Conservation (phyloP, 2,888 invertebrate genomes). For the Epinotia demarniana region DNA sequence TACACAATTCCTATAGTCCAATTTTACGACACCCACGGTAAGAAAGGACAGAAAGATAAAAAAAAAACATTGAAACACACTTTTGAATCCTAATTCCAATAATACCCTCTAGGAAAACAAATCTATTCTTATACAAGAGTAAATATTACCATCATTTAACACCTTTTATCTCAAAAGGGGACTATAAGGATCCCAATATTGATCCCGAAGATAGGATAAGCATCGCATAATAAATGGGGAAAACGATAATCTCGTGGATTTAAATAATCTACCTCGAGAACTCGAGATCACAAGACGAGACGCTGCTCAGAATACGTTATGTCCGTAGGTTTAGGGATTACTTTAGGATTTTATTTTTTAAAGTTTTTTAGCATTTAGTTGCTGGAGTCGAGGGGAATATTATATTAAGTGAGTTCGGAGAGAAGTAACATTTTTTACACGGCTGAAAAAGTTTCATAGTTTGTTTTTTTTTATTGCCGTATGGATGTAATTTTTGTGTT, state of each 20-base stretch:
- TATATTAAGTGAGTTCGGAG: not conserved
- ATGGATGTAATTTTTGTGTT: not conserved
- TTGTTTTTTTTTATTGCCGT: not conserved
- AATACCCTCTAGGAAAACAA: not conserved
- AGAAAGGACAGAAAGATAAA: too few relatives aligned
- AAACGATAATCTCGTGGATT: conserved; percentile 41
- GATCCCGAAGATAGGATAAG: conserved; percentile 43
- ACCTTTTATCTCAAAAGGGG: conserved; percentile 35
- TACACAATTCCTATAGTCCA: too few relatives aligned
- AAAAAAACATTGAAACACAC: not conserved
- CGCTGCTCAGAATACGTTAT: conserved; percentile 42
- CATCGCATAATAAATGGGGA: conserved; percentile 43
- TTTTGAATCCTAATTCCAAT: not conserved
- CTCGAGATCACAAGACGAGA: conserved; percentile 35
- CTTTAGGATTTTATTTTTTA: conserved; percentile 17
- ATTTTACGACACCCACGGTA: too few relatives aligned
- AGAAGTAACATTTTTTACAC: not conserved
- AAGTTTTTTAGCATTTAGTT: conserved; percentile 12
- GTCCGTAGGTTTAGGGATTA: conserved; percentile 29
- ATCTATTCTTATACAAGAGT: conserved; percentile 19
- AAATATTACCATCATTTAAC: conserved; percentile 37
- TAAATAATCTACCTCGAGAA: conserved; percentile 42
- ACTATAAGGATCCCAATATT: conserved; percentile 33
- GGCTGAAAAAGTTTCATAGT: not conserved
- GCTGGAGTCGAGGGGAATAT: conserved; percentile 1